Conservation (phyloP, 2,888 invertebrate genomes). For the Platypus cylindrus region DNA sequence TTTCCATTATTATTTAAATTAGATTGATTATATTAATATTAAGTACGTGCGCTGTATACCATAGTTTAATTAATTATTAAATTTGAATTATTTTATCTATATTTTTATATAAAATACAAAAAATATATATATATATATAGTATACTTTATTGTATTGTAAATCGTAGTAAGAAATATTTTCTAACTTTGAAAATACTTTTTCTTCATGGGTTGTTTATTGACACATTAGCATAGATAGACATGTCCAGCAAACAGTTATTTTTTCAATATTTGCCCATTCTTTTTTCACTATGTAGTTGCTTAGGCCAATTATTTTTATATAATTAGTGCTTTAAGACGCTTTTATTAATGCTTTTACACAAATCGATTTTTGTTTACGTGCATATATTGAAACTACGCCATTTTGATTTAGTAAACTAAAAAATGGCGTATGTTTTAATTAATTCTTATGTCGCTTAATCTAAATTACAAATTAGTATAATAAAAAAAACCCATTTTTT, state of each 20-base stretch:
- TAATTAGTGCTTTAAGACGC: conserved; percentile 34
- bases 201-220: conserved; percentile 10
- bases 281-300: conserved; percentile 23
- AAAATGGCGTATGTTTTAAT: conserved; percentile 26
- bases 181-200: conserved; percentile 9
- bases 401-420: conserved; percentile 23
- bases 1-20: too few relatives aligned
- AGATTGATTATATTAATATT: too few relatives aligned
- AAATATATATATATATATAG: too few relatives aligned
- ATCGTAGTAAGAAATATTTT: conserved; percentile 13
- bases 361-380: conserved; percentile 1
- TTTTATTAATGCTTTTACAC: conserved; percentile 13
- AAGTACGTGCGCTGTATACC: too few relatives aligned
- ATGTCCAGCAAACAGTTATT: background rate
- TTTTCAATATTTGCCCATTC: conserved; percentile 6
- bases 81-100: too few relatives aligned
- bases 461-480: too few relatives aligned
- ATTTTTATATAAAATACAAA: too few relatives aligned
- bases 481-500: conserved; percentile 19
- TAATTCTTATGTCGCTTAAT: too few relatives aligned
- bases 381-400: conserved; percentile 24
- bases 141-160: too few relatives aligned
- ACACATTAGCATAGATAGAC: background rate
- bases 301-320: conserved; percentile 34
- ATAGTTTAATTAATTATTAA: too few relatives aligned